A percentile compares a stretch with the other conserved stretches of the same genome.
Conservation (phyloP, 2,113 vertebrate species). For the Phalacrocorax carbo region DNA sequence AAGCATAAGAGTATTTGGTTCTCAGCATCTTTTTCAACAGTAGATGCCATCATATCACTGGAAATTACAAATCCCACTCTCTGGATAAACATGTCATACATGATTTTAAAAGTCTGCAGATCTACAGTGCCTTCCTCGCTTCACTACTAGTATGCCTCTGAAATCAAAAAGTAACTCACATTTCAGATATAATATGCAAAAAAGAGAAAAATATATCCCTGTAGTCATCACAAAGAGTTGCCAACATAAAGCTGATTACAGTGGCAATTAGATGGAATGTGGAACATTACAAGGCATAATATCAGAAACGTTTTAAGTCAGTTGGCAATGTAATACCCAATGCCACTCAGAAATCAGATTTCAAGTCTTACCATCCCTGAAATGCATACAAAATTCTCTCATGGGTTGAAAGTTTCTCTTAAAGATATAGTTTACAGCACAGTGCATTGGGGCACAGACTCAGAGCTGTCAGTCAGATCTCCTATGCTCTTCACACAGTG, state of each 20-base stretch:
- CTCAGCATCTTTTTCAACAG: background rate
- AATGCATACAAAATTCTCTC: background rate
- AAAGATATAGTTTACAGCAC: background rate
- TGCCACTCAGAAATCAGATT: background rate
- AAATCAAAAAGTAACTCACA: background rate
- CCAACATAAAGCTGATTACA: conserved; percentile 32
- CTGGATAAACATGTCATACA: background rate
- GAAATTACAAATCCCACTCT: background rate
- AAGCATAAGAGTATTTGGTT: background rate
- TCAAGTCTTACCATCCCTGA: background rate
- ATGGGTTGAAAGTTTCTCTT: background rate
- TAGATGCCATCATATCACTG: background rate
- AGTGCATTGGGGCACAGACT: background rate
- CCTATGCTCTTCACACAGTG: background rate
- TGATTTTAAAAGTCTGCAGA: background rate
- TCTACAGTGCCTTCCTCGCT: background rate
- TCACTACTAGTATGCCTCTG: background rate
- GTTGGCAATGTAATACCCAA: conserved; percentile 7
- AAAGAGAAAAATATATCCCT: background rate
- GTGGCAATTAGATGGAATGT: conserved; percentile 1
- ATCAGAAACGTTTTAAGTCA: conserved; percentile 17
- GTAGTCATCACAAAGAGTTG: background rate
- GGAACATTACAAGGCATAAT: background rate
- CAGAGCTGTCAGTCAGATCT: background rate
- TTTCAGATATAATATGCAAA: background rate